Evolutionary conservation across 2,113 vertebrate genomes (phyloP).

Genomic region (Pan troglodytes): NHGRI_mPanTro3-v2.1_pri NC_072409.2:88619001-88619500

Average conservation of each 20-base stretch:
- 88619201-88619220: background rate
- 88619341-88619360: background rate
- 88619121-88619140: background rate
- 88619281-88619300: background rate
- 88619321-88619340: background rate
- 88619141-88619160: background rate
- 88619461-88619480: background rate
- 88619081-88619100: background rate
- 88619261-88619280: background rate
- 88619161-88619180: background rate
- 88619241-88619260: background rate
- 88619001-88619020: background rate
- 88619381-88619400: background rate
- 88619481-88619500: background rate
- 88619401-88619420: background rate
- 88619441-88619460: background rate
- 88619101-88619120: background rate
- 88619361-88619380: background rate
- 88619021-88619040: background rate
- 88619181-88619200: fast-evolving
- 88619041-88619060: background rate
- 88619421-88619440: too few relatives aligned
- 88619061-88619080: background rate
- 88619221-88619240: background rate
- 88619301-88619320: background rate